Evolutionary conservation across 23 tunicate genomes (phyloP).

Genomic region (Oikopleura albicans): DNA sequence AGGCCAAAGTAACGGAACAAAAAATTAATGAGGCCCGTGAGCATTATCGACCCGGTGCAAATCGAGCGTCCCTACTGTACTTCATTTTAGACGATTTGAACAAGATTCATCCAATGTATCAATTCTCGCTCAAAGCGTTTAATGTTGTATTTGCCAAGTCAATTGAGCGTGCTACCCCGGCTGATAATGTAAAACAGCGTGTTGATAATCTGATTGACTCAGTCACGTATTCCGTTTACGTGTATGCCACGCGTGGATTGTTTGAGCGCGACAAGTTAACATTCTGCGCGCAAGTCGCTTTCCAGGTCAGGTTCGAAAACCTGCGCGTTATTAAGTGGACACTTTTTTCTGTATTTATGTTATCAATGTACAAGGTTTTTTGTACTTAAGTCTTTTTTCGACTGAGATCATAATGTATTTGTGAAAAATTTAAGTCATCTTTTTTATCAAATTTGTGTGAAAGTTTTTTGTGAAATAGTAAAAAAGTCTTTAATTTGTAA

Average conservation of each 20-base stretch:
- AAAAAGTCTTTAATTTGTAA: too few relatives aligned
- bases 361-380: too few relatives aligned
- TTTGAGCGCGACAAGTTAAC: constrained; percentile 94
- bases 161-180: constrained; percentile 49
- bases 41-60: constrained; percentile 54
- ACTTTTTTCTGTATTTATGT: too few relatives aligned
- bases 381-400: too few relatives aligned
- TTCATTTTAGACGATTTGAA: constrained; percentile 84
- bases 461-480: too few relatives aligned
- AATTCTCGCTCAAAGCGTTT: constrained; percentile 53
- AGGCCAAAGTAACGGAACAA: constrained; percentile 72
- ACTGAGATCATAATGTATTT: too few relatives aligned
- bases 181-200: constrained; percentile 63
- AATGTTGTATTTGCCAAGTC: constrained; percentile 93
- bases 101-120: constrained; percentile 84
- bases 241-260: constrained; percentile 77
- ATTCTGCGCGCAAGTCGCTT: constrained; percentile 87
- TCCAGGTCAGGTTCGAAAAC: too few relatives aligned
- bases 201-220: constrained; percentile 72
- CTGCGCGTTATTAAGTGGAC: too few relatives aligned
- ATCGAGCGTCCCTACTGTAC: constrained; percentile 77
- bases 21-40: constrained; percentile 95
- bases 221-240: constrained; percentile 74
- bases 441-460: too few relatives aligned
- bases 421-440: too few relatives aligned